These are phyloP conservation scores for Silurus meridionalis DNA, from an alignment of 2,113 vertebrate species.

Conservation along the genomic window DNA sequence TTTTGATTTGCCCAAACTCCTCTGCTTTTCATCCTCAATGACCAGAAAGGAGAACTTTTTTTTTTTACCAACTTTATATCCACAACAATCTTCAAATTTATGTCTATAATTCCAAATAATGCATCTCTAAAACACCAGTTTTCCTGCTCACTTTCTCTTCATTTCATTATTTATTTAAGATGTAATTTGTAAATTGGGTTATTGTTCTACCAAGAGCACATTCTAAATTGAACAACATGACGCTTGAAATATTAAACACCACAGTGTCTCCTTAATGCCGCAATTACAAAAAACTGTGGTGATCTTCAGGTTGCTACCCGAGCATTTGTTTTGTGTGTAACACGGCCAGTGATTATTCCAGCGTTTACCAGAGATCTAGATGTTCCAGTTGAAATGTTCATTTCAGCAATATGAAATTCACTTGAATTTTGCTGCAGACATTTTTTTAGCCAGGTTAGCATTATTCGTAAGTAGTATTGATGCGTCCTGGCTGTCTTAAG, in stretches of 20 bases:
- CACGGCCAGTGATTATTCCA: background rate
- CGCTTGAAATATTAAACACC: background rate
- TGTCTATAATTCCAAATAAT: background rate
- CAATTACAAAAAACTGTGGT: background rate
- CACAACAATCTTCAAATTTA: background rate
- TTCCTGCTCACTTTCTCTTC: background rate
- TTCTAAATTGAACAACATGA: background rate
- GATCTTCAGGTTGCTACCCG: background rate
- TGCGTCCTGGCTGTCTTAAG: background rate
- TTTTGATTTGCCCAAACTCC: background rate
- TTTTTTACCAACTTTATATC: background rate
- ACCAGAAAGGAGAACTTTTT: background rate
- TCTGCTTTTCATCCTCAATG: background rate
- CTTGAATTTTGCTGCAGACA: constrained; percentile 14
- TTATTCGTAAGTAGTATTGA: constrained; percentile 32
- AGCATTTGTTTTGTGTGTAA: background rate
- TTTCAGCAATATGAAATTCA: constrained; percentile 31
- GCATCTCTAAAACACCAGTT: background rate
- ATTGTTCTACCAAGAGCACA: background rate
- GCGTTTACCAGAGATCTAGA: background rate
- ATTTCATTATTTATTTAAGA: background rate
- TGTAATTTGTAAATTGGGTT: background rate
- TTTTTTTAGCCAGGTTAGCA: constrained; percentile 32
- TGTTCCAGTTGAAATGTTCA: constrained; percentile 1
- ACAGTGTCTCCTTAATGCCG: background rate